These are phyloP conservation scores for Corythaeola cristata DNA, from an alignment of 2,113 vertebrate genomes.

Conservation along the genomic window DNA sequence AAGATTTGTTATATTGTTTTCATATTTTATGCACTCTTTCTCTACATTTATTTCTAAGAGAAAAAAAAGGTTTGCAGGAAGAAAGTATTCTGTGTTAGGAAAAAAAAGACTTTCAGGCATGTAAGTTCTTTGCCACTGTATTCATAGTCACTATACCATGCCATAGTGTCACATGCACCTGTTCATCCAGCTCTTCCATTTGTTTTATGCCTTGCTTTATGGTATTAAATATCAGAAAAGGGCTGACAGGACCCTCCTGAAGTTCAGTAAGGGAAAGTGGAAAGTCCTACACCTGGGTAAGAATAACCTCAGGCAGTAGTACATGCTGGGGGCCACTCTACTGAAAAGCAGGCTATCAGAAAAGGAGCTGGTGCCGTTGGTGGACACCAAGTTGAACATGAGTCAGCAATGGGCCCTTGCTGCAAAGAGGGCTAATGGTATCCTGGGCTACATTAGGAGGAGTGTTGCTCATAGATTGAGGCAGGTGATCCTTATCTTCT, in stretches of 20 bases:
- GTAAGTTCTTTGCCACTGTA: not conserved
- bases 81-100: not conserved
- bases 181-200: not conserved
- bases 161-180: not conserved
- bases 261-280: not conserved
- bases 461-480: not conserved
- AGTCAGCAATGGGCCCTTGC: not conserved
- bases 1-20: not conserved
- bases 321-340: not conserved
- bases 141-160: not conserved
- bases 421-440: not conserved
- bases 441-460: not conserved
- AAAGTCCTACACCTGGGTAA: not conserved
- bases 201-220: not conserved
- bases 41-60: not conserved
- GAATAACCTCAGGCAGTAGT: not conserved
- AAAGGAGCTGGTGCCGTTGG: not conserved
- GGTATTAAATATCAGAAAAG: not conserved
- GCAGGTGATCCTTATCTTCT: not conserved
- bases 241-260: not conserved
- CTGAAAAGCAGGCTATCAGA: not conserved
- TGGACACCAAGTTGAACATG: not conserved
- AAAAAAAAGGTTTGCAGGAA: not conserved
- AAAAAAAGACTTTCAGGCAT: not conserved
- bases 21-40: not conserved